A percentile compares a stretch with the other conserved stretches of the same genome.
These are phyloP conservation scores for Apostichopus leukothele DNA, from an alignment of 53 echinoderm and acorn worm genomes.

Conservation along the genomic window DNA sequence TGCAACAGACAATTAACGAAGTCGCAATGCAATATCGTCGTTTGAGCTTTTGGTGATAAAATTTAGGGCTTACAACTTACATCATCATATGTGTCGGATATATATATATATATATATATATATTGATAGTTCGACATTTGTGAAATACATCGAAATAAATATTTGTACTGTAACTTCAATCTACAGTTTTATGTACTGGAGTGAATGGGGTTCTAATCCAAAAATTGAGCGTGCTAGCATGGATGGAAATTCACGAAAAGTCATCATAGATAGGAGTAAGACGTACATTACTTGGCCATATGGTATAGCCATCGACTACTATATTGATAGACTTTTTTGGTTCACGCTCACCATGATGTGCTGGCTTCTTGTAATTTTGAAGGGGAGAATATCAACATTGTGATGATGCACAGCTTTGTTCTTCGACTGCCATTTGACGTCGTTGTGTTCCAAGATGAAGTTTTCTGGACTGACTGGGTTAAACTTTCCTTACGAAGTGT, in stretches of 20 bases:
- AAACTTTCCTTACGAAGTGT: constrained; percentile 62
- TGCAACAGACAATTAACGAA: no score
- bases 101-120: no score
- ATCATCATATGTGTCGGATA: no score
- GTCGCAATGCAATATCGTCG: no score
- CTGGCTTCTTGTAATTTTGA: constrained; percentile 71
- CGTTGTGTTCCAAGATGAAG: constrained; percentile 79
- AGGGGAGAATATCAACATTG: constrained; percentile 58
- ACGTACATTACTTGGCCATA: constrained; percentile 79
- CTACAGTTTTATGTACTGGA: constrained; percentile 89
- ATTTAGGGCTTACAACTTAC: no score
- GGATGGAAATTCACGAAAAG: constrained; percentile 63
- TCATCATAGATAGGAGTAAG: constrained; percentile 49
- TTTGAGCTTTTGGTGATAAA: no score
- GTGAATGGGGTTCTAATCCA: constrained; percentile 77
- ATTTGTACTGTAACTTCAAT: background rate
- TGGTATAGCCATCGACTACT: constrained; percentile 85
- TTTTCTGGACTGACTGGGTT: constrained; percentile 98
- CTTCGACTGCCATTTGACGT: constrained; percentile 85
- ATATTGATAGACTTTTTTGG: constrained; percentile 77
- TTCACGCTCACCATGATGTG: constrained; percentile 73
- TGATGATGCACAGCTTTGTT: constrained; percentile 53
- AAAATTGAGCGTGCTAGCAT: constrained; percentile 92
- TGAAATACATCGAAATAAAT: no score
- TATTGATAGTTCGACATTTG: no score